A percentile compares a stretch with the other conserved stretches of the same genome.
These are phyloP conservation scores for Cordylochernes scorpioides DNA, from an alignment of 2,888 invertebrate species.

Conservation along the genomic window DNA sequence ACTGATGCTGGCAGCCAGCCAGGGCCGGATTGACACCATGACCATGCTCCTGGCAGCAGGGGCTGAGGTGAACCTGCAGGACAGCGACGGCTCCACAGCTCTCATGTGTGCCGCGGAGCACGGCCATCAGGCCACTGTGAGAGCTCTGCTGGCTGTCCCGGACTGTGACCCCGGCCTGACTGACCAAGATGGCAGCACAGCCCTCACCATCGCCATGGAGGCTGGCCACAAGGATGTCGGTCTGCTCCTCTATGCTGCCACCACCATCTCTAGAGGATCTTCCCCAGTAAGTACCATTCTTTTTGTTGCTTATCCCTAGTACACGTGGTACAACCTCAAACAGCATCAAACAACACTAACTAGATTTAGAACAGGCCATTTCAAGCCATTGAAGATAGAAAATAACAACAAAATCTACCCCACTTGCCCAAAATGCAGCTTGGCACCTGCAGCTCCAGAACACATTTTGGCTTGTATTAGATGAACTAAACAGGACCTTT, in stretches of 20 bases:
- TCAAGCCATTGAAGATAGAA: too few relatives aligned
- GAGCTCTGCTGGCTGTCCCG: conserved; percentile 43
- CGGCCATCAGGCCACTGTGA: conserved; percentile 58
- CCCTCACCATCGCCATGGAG: conserved; percentile 65
- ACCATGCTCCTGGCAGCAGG: conserved; percentile 49
- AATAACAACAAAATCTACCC: too few relatives aligned
- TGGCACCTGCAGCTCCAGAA: too few relatives aligned
- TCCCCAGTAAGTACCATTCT: conserved; percentile 16
- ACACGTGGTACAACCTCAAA: too few relatives aligned
- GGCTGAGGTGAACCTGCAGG: conserved; percentile 52
- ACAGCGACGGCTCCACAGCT: conserved; percentile 68
- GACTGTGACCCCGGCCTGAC: conserved; percentile 52
- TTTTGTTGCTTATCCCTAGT: too few relatives aligned
- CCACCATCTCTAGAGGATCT: conserved; percentile 21
- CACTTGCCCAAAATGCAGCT: too few relatives aligned
- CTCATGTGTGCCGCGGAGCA: conserved; percentile 87
- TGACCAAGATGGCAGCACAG: conserved; percentile 64
- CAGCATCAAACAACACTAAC: too few relatives aligned
- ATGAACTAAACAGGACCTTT: too few relatives aligned
- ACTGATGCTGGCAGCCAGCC: conserved; percentile 67
- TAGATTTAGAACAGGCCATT: too few relatives aligned
- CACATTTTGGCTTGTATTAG: too few relatives aligned
- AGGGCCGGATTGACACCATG: conserved; percentile 57
- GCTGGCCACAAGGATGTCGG: conserved; percentile 71
- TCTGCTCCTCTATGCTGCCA: conserved; percentile 57